Conservation (phyloP, 2,113 vertebrate genomes). For the Girardinichthys multiradiatus region DNA sequence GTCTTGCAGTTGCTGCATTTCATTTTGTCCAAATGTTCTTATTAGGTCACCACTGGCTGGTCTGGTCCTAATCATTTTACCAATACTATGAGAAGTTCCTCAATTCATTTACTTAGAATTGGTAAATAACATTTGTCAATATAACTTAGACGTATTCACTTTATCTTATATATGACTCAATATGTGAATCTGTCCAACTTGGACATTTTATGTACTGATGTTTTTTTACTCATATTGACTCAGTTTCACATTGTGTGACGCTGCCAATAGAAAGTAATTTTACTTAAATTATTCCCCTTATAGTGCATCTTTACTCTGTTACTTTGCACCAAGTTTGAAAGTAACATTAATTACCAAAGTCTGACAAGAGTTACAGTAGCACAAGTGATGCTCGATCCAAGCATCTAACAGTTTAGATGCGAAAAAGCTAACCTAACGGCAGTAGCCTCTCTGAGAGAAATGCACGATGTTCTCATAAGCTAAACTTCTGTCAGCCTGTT, state of each 20-base stretch:
- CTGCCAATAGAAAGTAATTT: neutral
- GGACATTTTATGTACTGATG: no score
- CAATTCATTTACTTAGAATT: neutral
- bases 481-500: conserved; percentile 6
- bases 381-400: neutral
- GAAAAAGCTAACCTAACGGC: neutral
- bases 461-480: conserved; percentile 1
- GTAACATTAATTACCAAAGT: neutral
- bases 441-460: neutral
- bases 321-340: conserved; percentile 3
- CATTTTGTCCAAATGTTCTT: conserved; percentile 37
- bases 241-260: neutral
- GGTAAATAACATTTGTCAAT: neutral
- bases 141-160: neutral
- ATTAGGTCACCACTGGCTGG: neutral
- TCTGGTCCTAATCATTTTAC: neutral
- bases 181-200: neutral
- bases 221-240: neutral
- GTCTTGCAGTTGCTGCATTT: conserved; percentile 33
- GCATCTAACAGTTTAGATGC: neutral
- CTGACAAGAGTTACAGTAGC: neutral
- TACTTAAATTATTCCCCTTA: neutral
- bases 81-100: neutral
- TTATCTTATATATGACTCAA: neutral
- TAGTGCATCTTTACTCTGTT: neutral